Evolutionary conservation across 2,797 vertebrate species (phyloP).

Genomic region (Gymnopithys bicolor): DNA sequence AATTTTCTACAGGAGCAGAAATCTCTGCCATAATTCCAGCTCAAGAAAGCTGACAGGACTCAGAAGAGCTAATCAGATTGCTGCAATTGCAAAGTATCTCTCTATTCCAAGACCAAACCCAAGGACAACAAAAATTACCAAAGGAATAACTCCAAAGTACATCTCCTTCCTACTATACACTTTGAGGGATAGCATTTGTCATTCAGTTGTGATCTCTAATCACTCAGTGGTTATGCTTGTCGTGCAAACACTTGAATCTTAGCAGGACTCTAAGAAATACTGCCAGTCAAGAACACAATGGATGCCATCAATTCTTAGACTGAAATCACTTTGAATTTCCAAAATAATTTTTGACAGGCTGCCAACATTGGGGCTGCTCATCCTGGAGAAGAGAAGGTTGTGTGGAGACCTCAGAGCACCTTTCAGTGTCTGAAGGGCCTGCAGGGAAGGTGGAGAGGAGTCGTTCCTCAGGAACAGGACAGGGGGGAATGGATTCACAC

Average conservation of each 20-base stretch:
- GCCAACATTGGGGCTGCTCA: background rate
- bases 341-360: background rate
- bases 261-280: background rate
- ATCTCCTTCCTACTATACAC: background rate
- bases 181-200: background rate
- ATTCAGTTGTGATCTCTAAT: background rate
- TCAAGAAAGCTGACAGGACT: background rate
- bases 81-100: background rate
- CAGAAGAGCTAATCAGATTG: background rate
- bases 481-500: background rate
- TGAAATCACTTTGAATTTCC: background rate
- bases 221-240: background rate
- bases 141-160: background rate
- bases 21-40: background rate
- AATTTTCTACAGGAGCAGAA: background rate
- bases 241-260: background rate
- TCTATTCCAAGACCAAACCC: background rate
- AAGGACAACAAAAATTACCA: background rate
- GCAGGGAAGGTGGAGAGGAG: background rate
- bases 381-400: background rate
- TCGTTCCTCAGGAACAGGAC: background rate
- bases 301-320: background rate
- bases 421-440: background rate
- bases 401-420: background rate
- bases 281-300: background rate